These are phyloP conservation scores for Listronotus oregonensis DNA, from an alignment of 1,140 invertebrate species.

Conservation along the genomic window DNA sequence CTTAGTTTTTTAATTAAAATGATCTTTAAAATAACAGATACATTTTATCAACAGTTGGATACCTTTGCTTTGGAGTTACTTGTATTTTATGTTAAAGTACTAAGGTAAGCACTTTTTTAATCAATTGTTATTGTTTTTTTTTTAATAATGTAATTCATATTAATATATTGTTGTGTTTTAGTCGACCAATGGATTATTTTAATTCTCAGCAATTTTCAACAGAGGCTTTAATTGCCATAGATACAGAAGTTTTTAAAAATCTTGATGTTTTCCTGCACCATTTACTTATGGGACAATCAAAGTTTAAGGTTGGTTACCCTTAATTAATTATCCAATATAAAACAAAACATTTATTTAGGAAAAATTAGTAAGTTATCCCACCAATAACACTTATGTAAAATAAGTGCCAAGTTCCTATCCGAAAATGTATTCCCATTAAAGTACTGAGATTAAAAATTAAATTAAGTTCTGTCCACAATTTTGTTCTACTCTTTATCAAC, in stretches of 20 bases:
- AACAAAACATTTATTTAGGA: too few species aligned
- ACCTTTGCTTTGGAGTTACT: constrained; percentile 7
- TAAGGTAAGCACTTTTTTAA: constrained; percentile 1
- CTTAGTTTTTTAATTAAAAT: constrained; percentile 8
- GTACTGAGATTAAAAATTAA: too few species aligned
- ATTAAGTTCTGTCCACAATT: too few species aligned
- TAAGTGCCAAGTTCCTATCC: too few species aligned
- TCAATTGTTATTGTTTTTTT: background rate
- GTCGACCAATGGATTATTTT: too few species aligned
- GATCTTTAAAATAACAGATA: constrained; percentile 5
- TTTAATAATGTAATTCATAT: background rate
- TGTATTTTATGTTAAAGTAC: background rate
- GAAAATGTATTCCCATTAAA: too few species aligned
- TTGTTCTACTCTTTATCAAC: too few species aligned
- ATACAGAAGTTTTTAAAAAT: constrained; percentile 3
- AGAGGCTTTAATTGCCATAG: too few species aligned
- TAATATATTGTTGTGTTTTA: background rate
- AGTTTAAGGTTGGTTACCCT: background rate
- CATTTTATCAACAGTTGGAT: constrained; percentile 2
- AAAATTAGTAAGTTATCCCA: too few species aligned
- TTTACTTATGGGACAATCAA: constrained; percentile 1
- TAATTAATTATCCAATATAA: background rate
- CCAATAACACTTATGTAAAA: too few species aligned
- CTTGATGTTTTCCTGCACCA: background rate
- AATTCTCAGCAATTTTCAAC: too few species aligned